Evolutionary conservation across 1,140 invertebrate genomes (phyloP).

Genomic region (Aphaenogaster floridana): DNA sequence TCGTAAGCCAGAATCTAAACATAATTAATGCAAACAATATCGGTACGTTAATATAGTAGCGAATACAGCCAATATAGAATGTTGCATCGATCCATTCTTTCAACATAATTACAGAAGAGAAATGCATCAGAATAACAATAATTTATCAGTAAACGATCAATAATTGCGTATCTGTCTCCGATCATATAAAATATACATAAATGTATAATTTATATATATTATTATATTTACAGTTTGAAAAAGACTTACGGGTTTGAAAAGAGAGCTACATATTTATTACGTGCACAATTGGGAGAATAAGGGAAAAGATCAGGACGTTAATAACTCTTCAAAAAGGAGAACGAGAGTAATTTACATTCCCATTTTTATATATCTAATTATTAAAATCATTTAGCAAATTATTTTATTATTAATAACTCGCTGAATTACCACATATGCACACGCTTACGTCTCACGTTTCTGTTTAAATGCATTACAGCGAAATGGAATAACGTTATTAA

Average conservation of each 20-base stretch:
- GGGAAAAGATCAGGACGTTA: neutral
- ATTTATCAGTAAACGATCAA: constrained; percentile 6
- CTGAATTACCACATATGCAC: neutral
- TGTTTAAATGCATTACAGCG: neutral
- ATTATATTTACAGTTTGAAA: neutral
- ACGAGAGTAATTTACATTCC: neutral
- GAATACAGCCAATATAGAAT: neutral
- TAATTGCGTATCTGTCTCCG: neutral
- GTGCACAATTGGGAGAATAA: neutral
- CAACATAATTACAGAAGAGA: neutral
- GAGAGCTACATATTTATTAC: neutral
- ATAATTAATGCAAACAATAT: constrained; percentile 24
- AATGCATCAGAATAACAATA: neutral
- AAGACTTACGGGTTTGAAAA: neutral
- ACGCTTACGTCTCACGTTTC: neutral
- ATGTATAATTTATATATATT: constrained; percentile 3
- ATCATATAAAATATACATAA: neutral
- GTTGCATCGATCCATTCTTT: neutral
- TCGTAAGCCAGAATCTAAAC: neutral
- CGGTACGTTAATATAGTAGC: neutral
- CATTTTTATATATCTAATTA: neutral
- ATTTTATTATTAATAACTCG: neutral
- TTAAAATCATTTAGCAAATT: neutral
- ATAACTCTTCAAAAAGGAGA: neutral
- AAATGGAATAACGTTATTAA: neutral